Evolutionary conservation across 2,113 vertebrate species (phyloP).

Genomic region (Dascyllus trimaculatus): DNA sequence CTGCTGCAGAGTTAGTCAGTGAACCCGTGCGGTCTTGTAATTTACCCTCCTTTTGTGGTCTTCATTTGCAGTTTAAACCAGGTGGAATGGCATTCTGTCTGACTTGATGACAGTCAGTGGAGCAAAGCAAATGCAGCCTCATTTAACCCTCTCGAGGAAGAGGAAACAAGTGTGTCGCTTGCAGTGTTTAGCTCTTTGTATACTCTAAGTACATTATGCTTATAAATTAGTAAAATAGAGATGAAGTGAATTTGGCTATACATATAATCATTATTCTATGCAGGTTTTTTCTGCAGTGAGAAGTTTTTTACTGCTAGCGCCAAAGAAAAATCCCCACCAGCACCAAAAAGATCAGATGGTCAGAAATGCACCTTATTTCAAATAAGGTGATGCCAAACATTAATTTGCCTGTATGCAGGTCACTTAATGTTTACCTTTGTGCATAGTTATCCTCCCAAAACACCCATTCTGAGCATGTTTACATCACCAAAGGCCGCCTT

Average conservation of each 20-base stretch:
- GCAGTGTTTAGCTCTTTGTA: constrained; percentile 33
- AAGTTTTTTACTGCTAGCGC: no score
- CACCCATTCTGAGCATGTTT: no score
- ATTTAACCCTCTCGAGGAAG: constrained; percentile 55
- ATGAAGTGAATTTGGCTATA: neutral
- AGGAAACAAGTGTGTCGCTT: constrained; percentile 36
- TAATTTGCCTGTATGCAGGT: no score
- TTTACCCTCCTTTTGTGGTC: constrained; percentile 18
- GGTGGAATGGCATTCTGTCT: constrained; percentile 40
- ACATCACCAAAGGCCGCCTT: neutral
- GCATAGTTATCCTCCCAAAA: no score
- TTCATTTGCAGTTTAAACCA: constrained; percentile 42
- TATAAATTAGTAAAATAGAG: constrained; percentile 31
- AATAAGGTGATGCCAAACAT: no score
- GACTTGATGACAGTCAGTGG: constrained; percentile 25
- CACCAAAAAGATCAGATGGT: no score
- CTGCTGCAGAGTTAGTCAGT: constrained; percentile 6
- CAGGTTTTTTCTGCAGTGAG: no score
- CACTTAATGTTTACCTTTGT: no score
- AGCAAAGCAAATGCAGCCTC: constrained; percentile 38
- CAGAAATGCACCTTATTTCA: no score
- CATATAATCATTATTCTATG: neutral
- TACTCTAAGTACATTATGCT: constrained; percentile 10
- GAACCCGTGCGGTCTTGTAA: neutral
- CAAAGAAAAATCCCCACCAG: no score